Evolutionary conservation across 2,113 vertebrate genomes (phyloP).

Genomic region (zebrafish (Danio rerio)): DNA sequence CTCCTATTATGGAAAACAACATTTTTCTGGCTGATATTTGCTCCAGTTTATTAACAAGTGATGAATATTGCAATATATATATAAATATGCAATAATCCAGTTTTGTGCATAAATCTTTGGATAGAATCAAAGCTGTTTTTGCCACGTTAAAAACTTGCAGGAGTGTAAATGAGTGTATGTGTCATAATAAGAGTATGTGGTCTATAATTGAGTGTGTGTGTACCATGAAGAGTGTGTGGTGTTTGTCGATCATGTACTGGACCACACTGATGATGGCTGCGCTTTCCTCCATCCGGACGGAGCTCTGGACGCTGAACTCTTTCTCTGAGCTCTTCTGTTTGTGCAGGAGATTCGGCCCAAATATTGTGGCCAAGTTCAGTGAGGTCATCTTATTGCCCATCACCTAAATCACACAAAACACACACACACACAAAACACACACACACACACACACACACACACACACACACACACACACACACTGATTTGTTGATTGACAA

Average conservation of each 20-base stretch:
- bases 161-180: background rate
- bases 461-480: too few relatives aligned
- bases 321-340: conserved; percentile 96
- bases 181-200: background rate
- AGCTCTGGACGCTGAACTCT: conserved; percentile 93
- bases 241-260: conserved; percentile 90
- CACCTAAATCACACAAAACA: conserved; percentile 69
- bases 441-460: too few relatives aligned
- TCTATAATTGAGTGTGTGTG: background rate
- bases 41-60: too few relatives aligned
- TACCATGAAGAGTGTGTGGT: conserved; percentile 91
- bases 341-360: conserved; percentile 94
- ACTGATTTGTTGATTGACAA: too few relatives aligned
- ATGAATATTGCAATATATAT: too few relatives aligned
- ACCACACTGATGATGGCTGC: conserved; percentile 89
- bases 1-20: too few relatives aligned
- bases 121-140: too few relatives aligned
- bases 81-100: too few relatives aligned
- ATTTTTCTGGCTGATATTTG: too few relatives aligned
- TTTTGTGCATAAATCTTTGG: too few relatives aligned
- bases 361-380: conserved; percentile 94
- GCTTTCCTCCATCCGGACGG: conserved; percentile 93
- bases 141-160: too few relatives aligned
- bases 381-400: conserved; percentile 98
- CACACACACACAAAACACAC: background rate